Percentiles rank a stretch among this genome's conserved stretches.
Evolutionary conservation across 2,797 vertebrate species (phyloP).

Genomic region (Eulemur coronatus): DNA sequence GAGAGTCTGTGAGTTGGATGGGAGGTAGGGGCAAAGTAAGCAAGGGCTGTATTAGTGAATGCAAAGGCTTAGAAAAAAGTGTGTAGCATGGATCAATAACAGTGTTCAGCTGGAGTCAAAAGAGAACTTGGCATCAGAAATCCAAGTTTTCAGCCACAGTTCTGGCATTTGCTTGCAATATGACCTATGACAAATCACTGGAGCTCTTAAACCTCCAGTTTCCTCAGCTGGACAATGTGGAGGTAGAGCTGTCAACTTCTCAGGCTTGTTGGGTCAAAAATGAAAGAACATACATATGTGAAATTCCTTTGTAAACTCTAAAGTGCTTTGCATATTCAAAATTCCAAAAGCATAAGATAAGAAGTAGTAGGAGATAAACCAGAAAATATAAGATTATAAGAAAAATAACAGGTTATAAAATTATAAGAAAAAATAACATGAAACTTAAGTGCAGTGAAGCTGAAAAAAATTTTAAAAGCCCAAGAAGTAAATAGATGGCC

Average conservation of each 20-base stretch:
- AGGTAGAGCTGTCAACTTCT: neutral
- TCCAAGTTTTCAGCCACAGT: neutral
- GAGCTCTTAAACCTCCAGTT: neutral
- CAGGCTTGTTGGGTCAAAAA: neutral
- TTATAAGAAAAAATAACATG: neutral
- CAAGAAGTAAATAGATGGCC: neutral
- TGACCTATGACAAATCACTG: neutral
- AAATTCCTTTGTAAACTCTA: neutral
- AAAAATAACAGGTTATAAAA: neutral
- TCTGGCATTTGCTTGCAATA: neutral
- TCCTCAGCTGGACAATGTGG: neutral
- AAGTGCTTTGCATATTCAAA: neutral
- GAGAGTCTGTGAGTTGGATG: neutral
- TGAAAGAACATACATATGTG: neutral
- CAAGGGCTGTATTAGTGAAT: neutral
- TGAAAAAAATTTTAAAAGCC: slow-evolving; percentile 30
- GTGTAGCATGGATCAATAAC: neutral
- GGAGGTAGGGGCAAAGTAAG: neutral
- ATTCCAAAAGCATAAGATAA: neutral
- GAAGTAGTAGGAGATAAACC: neutral
- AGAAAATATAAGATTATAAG: neutral
- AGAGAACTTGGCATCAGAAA: neutral
- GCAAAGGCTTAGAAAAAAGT: neutral
- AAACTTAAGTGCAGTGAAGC: slow-evolving; percentile 10
- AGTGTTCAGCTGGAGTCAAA: neutral